Evolutionary conservation across 2,797 vertebrate genomes (phyloP).

Genomic region (Pelochelys cantorii): DNA sequence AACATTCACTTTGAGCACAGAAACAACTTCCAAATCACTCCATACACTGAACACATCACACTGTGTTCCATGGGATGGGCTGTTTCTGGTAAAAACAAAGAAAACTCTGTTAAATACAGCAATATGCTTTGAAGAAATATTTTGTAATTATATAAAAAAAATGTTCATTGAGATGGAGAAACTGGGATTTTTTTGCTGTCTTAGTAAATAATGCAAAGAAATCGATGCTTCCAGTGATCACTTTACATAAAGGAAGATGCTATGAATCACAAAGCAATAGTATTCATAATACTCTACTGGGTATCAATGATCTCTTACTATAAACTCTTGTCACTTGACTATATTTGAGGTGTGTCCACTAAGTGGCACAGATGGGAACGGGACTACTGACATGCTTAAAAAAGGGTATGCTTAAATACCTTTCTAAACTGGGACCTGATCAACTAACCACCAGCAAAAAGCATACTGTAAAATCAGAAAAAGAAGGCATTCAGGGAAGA

Average conservation of each 20-base stretch:
- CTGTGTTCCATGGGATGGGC: background rate
- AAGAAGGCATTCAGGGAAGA: background rate
- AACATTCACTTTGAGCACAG: conserved; percentile 48
- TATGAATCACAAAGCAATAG: background rate
- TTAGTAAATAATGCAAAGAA: background rate
- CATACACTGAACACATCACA: conserved; percentile 25
- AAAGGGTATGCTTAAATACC: background rate
- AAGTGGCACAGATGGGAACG: background rate
- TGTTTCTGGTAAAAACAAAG: background rate
- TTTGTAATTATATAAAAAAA: background rate
- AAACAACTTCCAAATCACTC: conserved; percentile 38
- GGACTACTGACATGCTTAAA: background rate
- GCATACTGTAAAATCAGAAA: background rate
- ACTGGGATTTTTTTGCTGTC: background rate
- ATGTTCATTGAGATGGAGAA: background rate
- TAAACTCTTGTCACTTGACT: background rate
- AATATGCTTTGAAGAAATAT: conserved; percentile 14
- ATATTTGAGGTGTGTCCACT: background rate
- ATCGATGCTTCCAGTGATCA: background rate
- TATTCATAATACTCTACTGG: background rate
- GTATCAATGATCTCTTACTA: background rate
- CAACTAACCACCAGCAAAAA: background rate
- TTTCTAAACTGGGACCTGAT: background rate
- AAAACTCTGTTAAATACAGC: background rate
- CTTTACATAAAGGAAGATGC: background rate